Evolutionary conservation across 2,113 vertebrate genomes (phyloP).

Genomic region (Corapipo altera): DNA sequence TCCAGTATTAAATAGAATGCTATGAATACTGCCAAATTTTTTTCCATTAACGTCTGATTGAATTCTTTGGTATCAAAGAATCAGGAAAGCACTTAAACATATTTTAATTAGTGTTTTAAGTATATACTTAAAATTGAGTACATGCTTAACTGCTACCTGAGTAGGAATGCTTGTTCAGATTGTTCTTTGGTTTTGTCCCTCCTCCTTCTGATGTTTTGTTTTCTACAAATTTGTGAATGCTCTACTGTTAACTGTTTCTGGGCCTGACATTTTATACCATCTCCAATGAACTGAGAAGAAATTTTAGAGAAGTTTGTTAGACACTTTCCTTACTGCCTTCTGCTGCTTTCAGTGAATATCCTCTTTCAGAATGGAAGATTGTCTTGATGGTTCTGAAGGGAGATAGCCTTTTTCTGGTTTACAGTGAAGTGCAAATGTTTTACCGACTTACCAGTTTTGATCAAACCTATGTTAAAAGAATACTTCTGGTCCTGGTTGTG

Average conservation of each 20-base stretch:
- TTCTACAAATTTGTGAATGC: not conserved
- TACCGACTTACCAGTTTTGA: not conserved
- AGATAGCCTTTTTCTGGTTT: not conserved
- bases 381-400: not conserved
- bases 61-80: constrained; percentile 3
- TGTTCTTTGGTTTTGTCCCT: not conserved
- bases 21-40: not conserved
- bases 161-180: not conserved
- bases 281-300: not conserved
- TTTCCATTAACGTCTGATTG: not conserved
- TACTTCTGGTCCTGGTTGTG: not conserved
- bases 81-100: constrained; percentile 6
- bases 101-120: constrained; percentile 15
- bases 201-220: not conserved
- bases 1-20: not conserved
- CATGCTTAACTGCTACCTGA: not conserved
- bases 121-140: not conserved
- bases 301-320: not conserved
- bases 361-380: not conserved
- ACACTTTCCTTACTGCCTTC: not conserved
- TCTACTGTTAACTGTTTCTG: not conserved
- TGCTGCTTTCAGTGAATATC: not conserved
- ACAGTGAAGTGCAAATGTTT: not conserved
- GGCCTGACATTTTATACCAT: not conserved
- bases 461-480: not conserved